phyloP scores from a whole-genome alignment of 53 echinoderm and acorn worm genomes.

The Apostichopus leukothele region DNA sequence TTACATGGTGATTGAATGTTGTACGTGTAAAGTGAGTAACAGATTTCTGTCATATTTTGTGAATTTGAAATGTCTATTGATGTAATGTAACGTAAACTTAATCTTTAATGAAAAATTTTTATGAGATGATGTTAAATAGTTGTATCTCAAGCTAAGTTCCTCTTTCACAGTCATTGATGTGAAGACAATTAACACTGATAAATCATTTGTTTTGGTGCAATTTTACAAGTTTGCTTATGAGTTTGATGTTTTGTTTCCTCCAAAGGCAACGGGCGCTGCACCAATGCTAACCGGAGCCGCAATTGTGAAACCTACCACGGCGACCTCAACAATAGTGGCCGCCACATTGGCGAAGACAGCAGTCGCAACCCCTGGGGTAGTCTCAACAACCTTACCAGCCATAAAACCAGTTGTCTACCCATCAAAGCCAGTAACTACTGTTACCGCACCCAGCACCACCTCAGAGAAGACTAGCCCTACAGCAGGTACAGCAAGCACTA shows the following conservation, averaged over 20 bases:
- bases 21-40: too few species aligned
- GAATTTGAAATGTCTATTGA: too few species aligned
- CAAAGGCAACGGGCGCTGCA: background rate
- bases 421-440: conserved; percentile 53
- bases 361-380: background rate
- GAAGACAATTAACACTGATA: too few species aligned
- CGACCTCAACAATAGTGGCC: background rate
- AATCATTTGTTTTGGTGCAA: too few species aligned
- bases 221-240: too few species aligned
- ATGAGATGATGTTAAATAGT: too few species aligned
- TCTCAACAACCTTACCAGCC: background rate
- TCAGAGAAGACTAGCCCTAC: conserved; percentile 34
- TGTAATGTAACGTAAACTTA: too few species aligned
- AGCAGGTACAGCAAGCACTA: background rate
- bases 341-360: background rate
- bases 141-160: too few species aligned
- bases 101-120: too few species aligned
- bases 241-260: background rate
- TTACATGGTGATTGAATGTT: too few species aligned
- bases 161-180: too few species aligned
- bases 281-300: background rate
- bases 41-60: too few species aligned
- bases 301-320: background rate
- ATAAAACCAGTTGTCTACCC: background rate
- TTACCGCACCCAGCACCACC: conserved; percentile 18